Evolutionary conservation across 2,888 invertebrate species (phyloP), one percentile per base, ranked within the genome.

Genomic region (Rhimphoctona megacephalus): DNA sequence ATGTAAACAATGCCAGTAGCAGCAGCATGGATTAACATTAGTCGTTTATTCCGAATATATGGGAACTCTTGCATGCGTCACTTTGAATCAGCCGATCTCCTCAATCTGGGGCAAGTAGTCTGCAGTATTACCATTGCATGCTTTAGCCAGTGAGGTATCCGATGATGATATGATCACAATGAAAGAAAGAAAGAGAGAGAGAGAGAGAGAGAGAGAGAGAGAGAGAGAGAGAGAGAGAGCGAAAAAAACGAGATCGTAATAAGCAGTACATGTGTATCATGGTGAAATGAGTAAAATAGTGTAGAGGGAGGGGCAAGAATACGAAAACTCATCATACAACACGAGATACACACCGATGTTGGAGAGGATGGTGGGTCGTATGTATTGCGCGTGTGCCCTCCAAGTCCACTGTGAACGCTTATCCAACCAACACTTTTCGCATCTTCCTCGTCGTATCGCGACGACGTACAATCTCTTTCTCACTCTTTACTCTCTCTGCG

Each of bases 71-170:
- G 36, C 30, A 30, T 57, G 39, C 9, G 33, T 36, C 46, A 61
- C 25, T 49, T 72, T n/a, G 72, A 52, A 49, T 61, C 36, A 22
- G 36, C 49, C 49, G 49, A 36, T 72, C 61, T 61, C 19, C 33
- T 22, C 33, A 72, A 80, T 80, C 72, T 80, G 80, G 80, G 80
- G 39, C 80, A 72, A 46, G 70, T 36, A 64, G 80, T 72, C 70
- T 80, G 80, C 49, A 78, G 67, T 33, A 78, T 78, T 67, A 67
- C 52, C 67, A 78, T 69, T 78, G 39, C 69, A 78, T 78, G 54
- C 78, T 67, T 25, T 67, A 67, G 39, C 36, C 66, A 39, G 39
- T 19, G 70, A 70, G 52, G 72, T 67, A 39, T 9, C 70, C 22
- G 49, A 49, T 61, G 80, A 72, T 25, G 49, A 80, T 72, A 80